Evolutionary conservation across 1,140 invertebrate species (phyloP).

Genomic region (Octopus sinensis): DNA sequence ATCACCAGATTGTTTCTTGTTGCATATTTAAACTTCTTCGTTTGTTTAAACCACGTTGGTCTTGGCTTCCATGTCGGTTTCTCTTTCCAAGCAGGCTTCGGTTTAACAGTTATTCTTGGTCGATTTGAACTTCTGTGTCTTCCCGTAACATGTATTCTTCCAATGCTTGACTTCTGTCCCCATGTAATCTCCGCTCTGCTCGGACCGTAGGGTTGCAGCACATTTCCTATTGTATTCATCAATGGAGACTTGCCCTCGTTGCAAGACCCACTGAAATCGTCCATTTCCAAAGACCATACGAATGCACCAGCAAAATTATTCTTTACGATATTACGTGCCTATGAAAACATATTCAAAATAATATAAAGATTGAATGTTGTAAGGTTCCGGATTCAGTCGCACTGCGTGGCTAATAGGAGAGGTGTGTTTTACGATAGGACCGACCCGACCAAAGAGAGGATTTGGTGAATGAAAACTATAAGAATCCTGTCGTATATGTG

Average conservation of each 20-base stretch:
- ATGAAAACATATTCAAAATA: conserved; percentile 15
- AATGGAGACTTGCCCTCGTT: conserved; percentile 61
- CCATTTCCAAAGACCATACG: conserved; percentile 66
- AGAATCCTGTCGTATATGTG: no score
- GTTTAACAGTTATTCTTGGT: not conserved
- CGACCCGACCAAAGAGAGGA: no score
- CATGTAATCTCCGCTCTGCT: not conserved
- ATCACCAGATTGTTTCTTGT: not conserved
- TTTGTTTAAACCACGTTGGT: conserved; percentile 3
- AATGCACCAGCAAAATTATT: conserved; percentile 58
- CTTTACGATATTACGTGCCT: conserved; percentile 46
- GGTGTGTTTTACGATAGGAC: no score
- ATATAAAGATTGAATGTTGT: not conserved
- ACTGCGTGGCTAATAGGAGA: no score
- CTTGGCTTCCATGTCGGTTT: not conserved
- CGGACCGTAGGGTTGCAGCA: not conserved
- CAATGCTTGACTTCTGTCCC: not conserved
- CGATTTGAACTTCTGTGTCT: not conserved
- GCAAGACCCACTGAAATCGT: conserved; percentile 56
- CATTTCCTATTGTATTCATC: conserved; percentile 30
- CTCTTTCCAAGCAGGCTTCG: conserved; percentile 3
- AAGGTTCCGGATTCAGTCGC: no score
- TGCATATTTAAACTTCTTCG: not conserved
- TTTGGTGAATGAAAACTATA: no score
- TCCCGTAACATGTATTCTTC: not conserved